These are phyloP conservation scores for Phenganax stokvisi DNA, from an alignment of 92 coral and sea anemone genomes.

Conservation along the genomic window DNA sequence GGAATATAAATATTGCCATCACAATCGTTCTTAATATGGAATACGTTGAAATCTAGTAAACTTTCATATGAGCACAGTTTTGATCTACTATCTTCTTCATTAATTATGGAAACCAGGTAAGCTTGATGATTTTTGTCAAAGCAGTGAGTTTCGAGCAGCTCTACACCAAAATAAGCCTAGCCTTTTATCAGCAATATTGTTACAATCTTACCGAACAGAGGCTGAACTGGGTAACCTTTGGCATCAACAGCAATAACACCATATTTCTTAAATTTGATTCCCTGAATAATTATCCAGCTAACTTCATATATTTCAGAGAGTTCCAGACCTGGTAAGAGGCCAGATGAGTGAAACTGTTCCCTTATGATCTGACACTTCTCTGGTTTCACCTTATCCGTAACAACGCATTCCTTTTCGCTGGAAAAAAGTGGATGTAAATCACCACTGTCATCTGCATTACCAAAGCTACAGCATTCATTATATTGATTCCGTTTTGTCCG, in stretches of 20 bases:
- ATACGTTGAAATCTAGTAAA: not conserved
- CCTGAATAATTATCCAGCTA: not conserved
- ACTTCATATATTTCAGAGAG: not conserved
- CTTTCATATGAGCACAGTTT: not conserved
- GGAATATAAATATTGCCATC: not conserved
- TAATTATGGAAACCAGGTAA: not conserved
- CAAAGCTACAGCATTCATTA: not conserved
- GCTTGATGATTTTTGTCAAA: conserved; percentile 10
- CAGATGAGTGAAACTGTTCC: not conserved
- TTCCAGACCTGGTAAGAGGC: not conserved
- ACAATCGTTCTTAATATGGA: not conserved
- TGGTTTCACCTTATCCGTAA: not conserved
- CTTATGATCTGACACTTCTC: not conserved
- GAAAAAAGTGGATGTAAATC: not conserved
- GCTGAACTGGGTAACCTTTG: not conserved
- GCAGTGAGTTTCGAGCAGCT: not conserved
- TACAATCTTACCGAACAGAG: not conserved
- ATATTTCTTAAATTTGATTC: not conserved
- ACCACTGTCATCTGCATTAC: not conserved
- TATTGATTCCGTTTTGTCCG: not conserved
- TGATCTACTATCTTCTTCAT: not conserved
- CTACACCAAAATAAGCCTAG: not conserved
- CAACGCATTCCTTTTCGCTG: not conserved
- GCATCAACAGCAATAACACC: not conserved
- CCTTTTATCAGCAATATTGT: not conserved